phyloP scores from a whole-genome alignment of 2,888 invertebrate genomes.

The Andrena praecox region DNA sequence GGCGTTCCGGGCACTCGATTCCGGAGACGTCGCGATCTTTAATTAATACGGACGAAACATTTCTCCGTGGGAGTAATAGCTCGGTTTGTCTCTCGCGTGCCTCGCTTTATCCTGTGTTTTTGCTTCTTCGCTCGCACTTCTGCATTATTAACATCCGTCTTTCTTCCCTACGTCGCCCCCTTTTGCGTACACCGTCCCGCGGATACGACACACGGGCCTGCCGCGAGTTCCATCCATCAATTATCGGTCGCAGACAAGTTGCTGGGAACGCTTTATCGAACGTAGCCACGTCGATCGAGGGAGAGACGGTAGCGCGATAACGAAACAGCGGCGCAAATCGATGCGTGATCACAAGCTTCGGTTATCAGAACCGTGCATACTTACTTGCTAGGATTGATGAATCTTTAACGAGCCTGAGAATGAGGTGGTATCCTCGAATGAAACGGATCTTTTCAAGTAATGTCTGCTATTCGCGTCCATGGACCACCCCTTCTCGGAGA shows the following conservation, averaged over 20 bases:
- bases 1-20: conserved; percentile 30
- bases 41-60: conserved; percentile 48
- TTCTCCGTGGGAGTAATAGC: conserved; percentile 34
- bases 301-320: conserved; percentile 45
- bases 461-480: conserved; percentile 48
- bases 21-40: conserved; percentile 20
- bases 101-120: conserved; percentile 21
- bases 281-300: conserved; percentile 9
- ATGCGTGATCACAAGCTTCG: conserved; percentile 67
- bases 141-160: conserved; percentile 59
- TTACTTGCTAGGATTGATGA: conserved; percentile 33
- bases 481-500: conserved; percentile 55
- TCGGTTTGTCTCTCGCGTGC: conserved; percentile 30
- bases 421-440: conserved; percentile 16
- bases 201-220: background rate
- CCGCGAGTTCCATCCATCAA: conserved; percentile 16
- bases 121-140: conserved; percentile 21
- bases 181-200: conserved; percentile 11
- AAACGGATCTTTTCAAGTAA: conserved; percentile 52
- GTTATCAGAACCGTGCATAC: conserved; percentile 47
- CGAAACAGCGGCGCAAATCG: conserved; percentile 60
- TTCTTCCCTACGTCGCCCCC: conserved; percentile 1
- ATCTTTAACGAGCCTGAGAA: conserved; percentile 51
- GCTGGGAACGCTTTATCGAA: conserved; percentile 28
- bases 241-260: conserved; percentile 15